Conservation (phyloP, 2,888 invertebrate species). For the Sarcophaga caerulescens region DNA sequence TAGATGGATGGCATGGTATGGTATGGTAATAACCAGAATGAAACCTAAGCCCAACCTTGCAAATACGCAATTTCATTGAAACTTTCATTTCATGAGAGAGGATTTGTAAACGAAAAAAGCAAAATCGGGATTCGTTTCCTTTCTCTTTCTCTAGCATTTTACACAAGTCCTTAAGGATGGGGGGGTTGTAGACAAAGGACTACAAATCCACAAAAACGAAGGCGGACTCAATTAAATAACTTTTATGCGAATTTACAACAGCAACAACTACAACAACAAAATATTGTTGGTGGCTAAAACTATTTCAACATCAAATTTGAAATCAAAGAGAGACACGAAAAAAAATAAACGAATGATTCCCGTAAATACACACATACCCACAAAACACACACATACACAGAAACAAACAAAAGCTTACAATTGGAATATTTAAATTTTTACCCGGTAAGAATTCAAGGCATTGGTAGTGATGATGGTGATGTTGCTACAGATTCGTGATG, state of each 20-base stretch:
- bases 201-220: conserved; percentile 29
- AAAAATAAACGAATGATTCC: background rate
- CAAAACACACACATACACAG: too few relatives aligned
- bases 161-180: background rate
- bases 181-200: background rate
- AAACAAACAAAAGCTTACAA: too few relatives aligned
- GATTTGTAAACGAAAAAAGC: conserved; percentile 35
- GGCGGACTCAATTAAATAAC: conserved; percentile 69
- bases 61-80: conserved; percentile 47
- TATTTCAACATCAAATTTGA: conserved; percentile 35
- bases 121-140: conserved; percentile 15
- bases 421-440: too few relatives aligned
- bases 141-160: conserved; percentile 15
- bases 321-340: background rate
- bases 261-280: conserved; percentile 5
- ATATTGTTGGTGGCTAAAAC: conserved; percentile 49
- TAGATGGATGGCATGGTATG: too few relatives aligned
- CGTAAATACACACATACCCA: too few relatives aligned
- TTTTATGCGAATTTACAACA: conserved; percentile 62
- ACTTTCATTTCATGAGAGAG: conserved; percentile 38
- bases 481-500: too few relatives aligned
- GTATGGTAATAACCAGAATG: too few relatives aligned
- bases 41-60: background rate
- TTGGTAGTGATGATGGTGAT: too few relatives aligned
- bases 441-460: too few relatives aligned